Percentiles rank a stretch among this genome's conserved stretches.
Evolutionary conservation across 1,140 invertebrate genomes (phyloP).

Genomic region (Lepidurus arcticus): DNA sequence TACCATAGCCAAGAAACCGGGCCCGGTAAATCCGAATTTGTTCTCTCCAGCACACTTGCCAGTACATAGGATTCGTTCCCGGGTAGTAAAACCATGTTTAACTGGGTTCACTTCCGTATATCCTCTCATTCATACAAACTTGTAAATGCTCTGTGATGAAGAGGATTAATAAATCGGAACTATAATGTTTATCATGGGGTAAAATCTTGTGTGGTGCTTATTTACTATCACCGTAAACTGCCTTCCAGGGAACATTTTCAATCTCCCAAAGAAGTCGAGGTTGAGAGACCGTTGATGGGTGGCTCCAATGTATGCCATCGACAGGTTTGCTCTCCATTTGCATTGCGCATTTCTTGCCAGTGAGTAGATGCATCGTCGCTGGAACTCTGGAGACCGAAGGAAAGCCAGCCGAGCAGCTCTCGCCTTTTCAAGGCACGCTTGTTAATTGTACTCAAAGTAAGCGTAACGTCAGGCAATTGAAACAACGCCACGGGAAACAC

Average conservation of each 20-base stretch:
- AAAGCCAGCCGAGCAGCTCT: slow-evolving; percentile 95
- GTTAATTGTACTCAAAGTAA: slow-evolving; percentile 90
- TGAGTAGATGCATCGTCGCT: slow-evolving; percentile 87
- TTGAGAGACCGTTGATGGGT: not conserved
- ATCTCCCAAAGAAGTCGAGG: not conserved
- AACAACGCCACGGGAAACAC: slow-evolving; percentile 94
- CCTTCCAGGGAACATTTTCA: not conserved
- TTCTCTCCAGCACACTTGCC: not conserved
- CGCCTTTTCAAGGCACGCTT: slow-evolving; percentile 86
- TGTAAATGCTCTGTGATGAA: not conserved
- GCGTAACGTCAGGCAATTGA: slow-evolving; percentile 88
- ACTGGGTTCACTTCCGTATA: not conserved
- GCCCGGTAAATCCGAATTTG: not conserved
- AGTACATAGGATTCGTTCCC: not conserved
- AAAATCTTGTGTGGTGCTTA: not conserved
- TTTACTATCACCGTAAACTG: not conserved
- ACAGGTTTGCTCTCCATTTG: slow-evolving; percentile 61
- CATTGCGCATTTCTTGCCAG: slow-evolving; percentile 83
- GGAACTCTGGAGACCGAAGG: slow-evolving; percentile 80
- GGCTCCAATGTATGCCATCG: slow-evolving; percentile 62
- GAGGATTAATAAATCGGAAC: not conserved
- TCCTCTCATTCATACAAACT: not conserved
- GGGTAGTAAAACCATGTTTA: not conserved
- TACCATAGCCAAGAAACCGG: not conserved
- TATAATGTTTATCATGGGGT: not conserved